phyloP scores from a whole-genome alignment of 1,140 invertebrate genomes.

The Gonatopus flavifemur region DNA sequence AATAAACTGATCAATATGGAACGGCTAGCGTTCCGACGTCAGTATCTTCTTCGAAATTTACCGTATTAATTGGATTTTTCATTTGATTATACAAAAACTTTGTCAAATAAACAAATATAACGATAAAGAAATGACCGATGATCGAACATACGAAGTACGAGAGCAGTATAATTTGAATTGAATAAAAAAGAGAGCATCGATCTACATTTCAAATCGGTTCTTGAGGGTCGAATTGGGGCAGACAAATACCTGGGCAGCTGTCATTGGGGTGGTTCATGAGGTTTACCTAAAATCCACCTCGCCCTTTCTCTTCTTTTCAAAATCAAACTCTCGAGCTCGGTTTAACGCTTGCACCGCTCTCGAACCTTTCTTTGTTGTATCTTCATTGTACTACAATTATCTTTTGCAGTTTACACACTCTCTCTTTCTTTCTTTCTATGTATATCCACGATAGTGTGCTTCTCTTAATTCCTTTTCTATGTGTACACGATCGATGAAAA shows the following conservation, averaged over 20 bases:
- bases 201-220: conserved; percentile 17
- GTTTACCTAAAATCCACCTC: conserved; percentile 12
- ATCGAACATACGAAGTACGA: too few species aligned
- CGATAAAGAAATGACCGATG: too few species aligned
- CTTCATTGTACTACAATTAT: conserved; percentile 40
- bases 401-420: neutral
- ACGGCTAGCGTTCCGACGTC: too few species aligned
- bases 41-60: too few species aligned
- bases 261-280: conserved; percentile 33
- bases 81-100: too few species aligned
- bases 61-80: too few species aligned
- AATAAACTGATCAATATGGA: too few species aligned
- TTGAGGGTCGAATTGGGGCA: conserved; percentile 38
- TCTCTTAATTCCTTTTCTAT: too few species aligned
- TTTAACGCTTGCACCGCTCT: conserved; percentile 27
- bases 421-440: neutral
- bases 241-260: conserved; percentile 52
- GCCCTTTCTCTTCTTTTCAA: conserved; percentile 1
- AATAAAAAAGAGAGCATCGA: conserved; percentile 43
- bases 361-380: conserved; percentile 5
- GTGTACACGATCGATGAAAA: neutral
- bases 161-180: neutral
- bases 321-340: conserved; percentile 15
- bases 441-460: neutral
- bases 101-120: too few species aligned